Evolutionary conservation across 2,888 invertebrate species (phyloP).

Genomic region (Pherbina coryleti): DNA sequence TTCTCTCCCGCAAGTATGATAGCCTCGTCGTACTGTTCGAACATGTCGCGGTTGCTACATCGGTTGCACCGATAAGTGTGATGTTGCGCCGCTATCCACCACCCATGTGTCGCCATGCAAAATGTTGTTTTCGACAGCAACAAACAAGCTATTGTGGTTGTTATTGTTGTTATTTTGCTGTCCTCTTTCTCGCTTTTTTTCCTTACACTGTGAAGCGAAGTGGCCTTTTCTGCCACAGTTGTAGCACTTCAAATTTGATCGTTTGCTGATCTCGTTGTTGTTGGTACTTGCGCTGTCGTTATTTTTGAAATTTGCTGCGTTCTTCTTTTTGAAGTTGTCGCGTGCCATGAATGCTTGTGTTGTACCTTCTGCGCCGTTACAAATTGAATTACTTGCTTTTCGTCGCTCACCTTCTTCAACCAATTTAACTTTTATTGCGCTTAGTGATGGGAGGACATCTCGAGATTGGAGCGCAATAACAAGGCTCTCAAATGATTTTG

Average conservation of each 20-base stretch:
- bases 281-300: not conserved
- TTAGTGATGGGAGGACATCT: slow-evolving; percentile 27
- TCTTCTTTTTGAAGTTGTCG: not conserved
- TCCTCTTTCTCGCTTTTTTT: not conserved
- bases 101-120: slow-evolving; percentile 32
- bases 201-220: slow-evolving; percentile 26
- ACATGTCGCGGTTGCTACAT: slow-evolving; percentile 37
- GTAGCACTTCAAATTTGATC: slow-evolving; percentile 22
- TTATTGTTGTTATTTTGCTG: not conserved
- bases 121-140: slow-evolving; percentile 15
- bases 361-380: not conserved
- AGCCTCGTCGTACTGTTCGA: slow-evolving; percentile 25
- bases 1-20: slow-evolving; percentile 31
- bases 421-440: slow-evolving; percentile 30
- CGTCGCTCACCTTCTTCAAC: slow-evolving; percentile 28
- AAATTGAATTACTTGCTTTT: not conserved
- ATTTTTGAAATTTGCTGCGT: not conserved
- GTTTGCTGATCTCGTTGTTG: not conserved
- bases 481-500: slow-evolving; percentile 34
- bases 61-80: too few species aligned
- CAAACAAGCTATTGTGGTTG: not conserved
- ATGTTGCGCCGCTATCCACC: slow-evolving; percentile 37
- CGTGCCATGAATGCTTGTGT: slow-evolving; percentile 25
- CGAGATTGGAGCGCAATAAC: slow-evolving; percentile 32
- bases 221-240: slow-evolving; percentile 33